Conservation (phyloP, 1,140 invertebrate species). For the Diorhabda sublineata region DNA sequence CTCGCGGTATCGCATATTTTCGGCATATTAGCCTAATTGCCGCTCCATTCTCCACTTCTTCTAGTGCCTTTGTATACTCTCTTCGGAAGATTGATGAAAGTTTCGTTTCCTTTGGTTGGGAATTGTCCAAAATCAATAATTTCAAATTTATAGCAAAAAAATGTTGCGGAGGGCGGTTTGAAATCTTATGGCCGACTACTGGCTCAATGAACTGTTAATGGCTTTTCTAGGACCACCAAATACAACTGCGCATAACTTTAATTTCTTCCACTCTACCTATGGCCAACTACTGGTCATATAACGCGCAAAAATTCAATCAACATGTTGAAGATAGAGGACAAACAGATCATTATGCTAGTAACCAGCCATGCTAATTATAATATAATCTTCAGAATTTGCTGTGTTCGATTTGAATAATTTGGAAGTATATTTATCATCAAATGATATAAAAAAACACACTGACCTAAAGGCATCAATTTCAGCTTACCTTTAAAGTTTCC, state of each 20-base stretch:
- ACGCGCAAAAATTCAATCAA: too few species aligned
- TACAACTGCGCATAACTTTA: too few species aligned
- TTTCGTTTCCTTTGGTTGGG: neutral
- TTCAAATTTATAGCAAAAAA: neutral
- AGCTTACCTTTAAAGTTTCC: too few species aligned
- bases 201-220: neutral
- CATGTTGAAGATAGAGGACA: too few species aligned
- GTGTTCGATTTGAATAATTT: too few species aligned
- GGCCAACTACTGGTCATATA: too few species aligned
- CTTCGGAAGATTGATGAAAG: neutral
- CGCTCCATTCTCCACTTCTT: neutral
- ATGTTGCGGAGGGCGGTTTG: neutral
- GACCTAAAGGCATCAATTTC: too few species aligned
- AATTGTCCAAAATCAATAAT: neutral
- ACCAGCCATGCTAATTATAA: too few species aligned
- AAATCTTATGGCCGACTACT: constrained; percentile 5
- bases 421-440: too few species aligned
- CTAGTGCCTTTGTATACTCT: neutral
- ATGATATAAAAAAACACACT: neutral
- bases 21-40: constrained; percentile 9
- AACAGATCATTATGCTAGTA: too few species aligned
- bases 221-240: neutral
- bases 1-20: constrained; percentile 9
- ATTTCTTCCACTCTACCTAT: too few species aligned
- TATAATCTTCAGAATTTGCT: too few species aligned